Evolutionary conservation across 2,888 invertebrate genomes (phyloP).

Genomic region (Trilocha varians): DNA sequence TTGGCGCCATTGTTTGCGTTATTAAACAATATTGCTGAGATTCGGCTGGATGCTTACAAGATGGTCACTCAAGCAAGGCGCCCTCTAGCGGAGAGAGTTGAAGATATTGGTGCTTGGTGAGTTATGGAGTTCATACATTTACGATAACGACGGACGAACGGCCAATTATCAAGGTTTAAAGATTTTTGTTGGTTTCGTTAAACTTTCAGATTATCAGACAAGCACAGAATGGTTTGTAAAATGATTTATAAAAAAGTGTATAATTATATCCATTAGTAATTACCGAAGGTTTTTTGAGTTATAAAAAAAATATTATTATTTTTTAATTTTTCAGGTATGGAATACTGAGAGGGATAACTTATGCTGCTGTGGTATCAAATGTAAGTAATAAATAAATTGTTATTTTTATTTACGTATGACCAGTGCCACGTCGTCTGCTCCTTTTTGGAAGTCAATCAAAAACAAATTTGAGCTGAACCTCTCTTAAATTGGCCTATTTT

Average conservation of each 20-base stretch:
- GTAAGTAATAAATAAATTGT: conserved; percentile 33
- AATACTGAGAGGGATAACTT: conserved; percentile 92
- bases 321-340: conserved; percentile 76
- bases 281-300: too few species aligned
- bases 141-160: not conserved
- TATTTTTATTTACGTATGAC: not conserved
- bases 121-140: conserved; percentile 2
- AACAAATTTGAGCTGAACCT: too few species aligned
- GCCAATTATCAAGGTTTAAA: too few species aligned
- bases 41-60: conserved; percentile 95
- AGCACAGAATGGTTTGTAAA: too few species aligned
- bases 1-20: conserved; percentile 95
- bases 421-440: too few species aligned
- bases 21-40: conserved; percentile 96
- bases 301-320: too few species aligned
- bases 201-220: too few species aligned
- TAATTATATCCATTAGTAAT: too few species aligned
- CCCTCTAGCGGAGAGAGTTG: conserved; percentile 90
- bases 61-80: conserved; percentile 95
- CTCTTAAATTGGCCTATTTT: too few species aligned
- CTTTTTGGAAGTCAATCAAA: too few species aligned
- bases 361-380: conserved; percentile 79
- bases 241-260: too few species aligned
- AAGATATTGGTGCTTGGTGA: conserved; percentile 92
- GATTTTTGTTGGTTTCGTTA: too few species aligned